These are phyloP conservation scores for Pollicipes pollicipes DNA, from an alignment of 1,140 invertebrate genomes.

Conservation along the genomic window DNA sequence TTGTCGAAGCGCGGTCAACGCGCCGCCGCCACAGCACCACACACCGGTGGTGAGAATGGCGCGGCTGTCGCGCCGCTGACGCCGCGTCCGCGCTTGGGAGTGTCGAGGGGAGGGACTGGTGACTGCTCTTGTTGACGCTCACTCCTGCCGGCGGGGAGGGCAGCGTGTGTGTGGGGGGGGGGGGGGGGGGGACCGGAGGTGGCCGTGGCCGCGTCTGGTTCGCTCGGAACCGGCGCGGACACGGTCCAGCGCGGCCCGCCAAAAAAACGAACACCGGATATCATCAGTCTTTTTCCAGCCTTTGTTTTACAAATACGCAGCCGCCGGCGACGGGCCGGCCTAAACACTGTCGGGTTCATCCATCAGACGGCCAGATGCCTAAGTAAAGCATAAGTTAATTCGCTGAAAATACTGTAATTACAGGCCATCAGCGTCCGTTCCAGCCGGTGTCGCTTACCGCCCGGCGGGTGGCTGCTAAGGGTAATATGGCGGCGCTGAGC, in stretches of 20 bases:
- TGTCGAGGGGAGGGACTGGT: no score
- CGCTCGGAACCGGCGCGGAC: background rate
- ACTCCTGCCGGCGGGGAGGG: no score
- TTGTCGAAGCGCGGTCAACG: no score
- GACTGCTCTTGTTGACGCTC: no score
- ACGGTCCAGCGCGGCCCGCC: background rate
- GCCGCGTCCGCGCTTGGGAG: no score
- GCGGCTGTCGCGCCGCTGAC: no score
- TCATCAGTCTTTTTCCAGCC: background rate
- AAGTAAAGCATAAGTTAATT: constrained; percentile 1
- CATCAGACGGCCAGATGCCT: background rate
- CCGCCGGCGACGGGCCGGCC: background rate
- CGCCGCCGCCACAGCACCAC: no score
- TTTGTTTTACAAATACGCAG: background rate
- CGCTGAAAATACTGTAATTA: background rate
- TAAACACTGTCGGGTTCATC: background rate
- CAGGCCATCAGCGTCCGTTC: background rate
- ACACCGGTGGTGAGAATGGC: no score
- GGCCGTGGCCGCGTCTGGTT: background rate
- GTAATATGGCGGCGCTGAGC: no score
- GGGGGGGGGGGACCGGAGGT: background rate
- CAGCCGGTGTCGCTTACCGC: background rate
- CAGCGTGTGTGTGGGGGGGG: no score
- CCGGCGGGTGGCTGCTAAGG: no score
- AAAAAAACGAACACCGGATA: background rate